Percentiles rank a stretch among this genome's conserved stretches.
Evolutionary conservation across 2,888 invertebrate genomes (phyloP).

Genomic region (Tipula lateralis): DNA sequence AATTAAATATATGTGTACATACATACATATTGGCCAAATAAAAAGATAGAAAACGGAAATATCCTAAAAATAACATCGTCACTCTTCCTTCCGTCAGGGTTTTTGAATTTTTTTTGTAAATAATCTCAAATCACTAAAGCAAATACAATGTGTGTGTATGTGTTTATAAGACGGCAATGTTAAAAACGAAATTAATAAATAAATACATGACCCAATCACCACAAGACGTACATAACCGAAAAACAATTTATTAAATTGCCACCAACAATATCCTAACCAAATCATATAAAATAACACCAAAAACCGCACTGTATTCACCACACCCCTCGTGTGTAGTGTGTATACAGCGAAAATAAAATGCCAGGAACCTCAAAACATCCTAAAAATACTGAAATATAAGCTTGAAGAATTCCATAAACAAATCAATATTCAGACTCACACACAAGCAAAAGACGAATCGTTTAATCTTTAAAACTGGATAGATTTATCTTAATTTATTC

Average conservation of each 20-base stretch:
- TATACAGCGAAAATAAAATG: neutral
- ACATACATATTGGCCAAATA: neutral
- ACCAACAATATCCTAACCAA: neutral
- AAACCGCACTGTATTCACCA: neutral
- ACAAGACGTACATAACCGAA: neutral
- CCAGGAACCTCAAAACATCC: neutral
- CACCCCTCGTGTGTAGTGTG: neutral
- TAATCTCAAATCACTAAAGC: neutral
- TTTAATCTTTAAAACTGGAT: neutral
- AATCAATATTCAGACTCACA: neutral
- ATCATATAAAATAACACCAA: neutral
- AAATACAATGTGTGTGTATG: neutral
- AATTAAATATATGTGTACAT: neutral
- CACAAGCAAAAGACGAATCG: neutral
- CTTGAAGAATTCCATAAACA: neutral
- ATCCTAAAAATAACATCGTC: neutral
- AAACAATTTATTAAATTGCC: conserved; percentile 4
- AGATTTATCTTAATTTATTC: conserved; percentile 9
- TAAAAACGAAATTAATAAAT: neutral
- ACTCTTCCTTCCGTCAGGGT: neutral
- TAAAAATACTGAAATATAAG: too few species aligned
- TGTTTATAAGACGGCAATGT: neutral
- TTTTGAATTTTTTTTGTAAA: neutral
- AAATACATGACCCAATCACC: neutral
- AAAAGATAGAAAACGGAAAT: neutral